Evolutionary conservation across 2,888 invertebrate species (phyloP).

Genomic region (Orthosia incerta): DNA sequence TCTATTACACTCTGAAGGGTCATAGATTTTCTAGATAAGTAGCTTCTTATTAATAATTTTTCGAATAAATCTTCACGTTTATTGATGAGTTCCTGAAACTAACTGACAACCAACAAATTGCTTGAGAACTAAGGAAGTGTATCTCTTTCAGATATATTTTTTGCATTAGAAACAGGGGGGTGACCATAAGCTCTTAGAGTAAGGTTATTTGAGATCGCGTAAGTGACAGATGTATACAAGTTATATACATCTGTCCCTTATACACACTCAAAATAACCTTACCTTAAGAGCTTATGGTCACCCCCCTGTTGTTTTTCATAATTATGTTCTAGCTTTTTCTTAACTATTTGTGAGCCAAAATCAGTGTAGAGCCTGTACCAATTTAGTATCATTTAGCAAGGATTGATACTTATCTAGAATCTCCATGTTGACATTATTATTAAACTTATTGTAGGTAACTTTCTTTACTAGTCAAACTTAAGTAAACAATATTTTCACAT

Average conservation of each 20-base stretch:
- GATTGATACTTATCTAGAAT: too few relatives aligned
- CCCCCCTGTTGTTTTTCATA: not conserved
- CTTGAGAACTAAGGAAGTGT: not conserved
- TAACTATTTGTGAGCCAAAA: too few relatives aligned
- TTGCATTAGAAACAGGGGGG: not conserved
- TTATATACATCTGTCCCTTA: too few relatives aligned
- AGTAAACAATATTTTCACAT: not conserved
- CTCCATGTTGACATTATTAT: too few relatives aligned
- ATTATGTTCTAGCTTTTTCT: too few relatives aligned
- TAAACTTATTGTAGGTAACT: not conserved
- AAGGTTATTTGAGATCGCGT: too few relatives aligned
- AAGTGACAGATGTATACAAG: too few relatives aligned
- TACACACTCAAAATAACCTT: too few relatives aligned
- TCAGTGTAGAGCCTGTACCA: too few relatives aligned
- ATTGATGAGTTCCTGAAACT: constrained; percentile 30
- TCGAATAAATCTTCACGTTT: constrained; percentile 2
- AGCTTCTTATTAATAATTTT: constrained; percentile 7
- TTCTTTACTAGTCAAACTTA: not conserved
- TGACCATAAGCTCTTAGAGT: too few relatives aligned
- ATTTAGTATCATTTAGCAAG: too few relatives aligned
- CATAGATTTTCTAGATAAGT: constrained; percentile 63
- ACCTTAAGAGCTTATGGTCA: too few relatives aligned
- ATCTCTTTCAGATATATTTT: constrained; percentile 1
- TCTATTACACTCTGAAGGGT: constrained; percentile 57
- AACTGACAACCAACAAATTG: constrained; percentile 7